These are phyloP conservation scores for Ruditapes philippinarum DNA, from an alignment of 1,140 invertebrate species.

Conservation along the genomic window DNA sequence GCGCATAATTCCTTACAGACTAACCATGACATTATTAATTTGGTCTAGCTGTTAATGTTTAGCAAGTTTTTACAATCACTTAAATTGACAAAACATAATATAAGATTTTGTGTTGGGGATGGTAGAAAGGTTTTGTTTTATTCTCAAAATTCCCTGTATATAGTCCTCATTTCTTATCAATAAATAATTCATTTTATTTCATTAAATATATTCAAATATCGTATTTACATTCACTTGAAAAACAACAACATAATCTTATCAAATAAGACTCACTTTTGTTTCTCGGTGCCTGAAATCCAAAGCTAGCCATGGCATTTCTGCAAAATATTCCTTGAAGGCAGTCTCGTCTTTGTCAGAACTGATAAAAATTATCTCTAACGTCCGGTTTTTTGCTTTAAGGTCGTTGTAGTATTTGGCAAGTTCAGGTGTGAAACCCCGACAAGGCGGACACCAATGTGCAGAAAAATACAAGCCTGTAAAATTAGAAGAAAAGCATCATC, in stretches of 20 bases:
- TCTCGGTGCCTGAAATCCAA: conserved; percentile 89
- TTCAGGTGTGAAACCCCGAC: conserved; percentile 87
- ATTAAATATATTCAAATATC: background rate
- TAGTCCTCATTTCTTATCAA: too few relatives aligned
- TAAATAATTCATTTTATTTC: too few relatives aligned
- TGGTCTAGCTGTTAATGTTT: too few relatives aligned
- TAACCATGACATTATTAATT: too few relatives aligned
- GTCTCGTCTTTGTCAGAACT: conserved; percentile 92
- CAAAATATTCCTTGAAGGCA: conserved; percentile 89
- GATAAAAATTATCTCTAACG: conserved; percentile 93
- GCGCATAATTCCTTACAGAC: too few relatives aligned
- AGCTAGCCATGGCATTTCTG: conserved; percentile 91
- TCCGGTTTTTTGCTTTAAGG: conserved; percentile 89
- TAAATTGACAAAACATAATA: too few relatives aligned
- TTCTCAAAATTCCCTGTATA: too few relatives aligned
- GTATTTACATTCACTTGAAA: too few relatives aligned
- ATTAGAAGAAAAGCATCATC: background rate
- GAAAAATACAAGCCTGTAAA: conserved; percentile 87
- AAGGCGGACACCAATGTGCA: conserved; percentile 89
- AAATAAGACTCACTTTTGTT: conserved; percentile 65
- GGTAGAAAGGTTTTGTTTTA: too few relatives aligned
- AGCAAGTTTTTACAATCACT: too few relatives aligned
- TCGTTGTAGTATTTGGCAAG: conserved; percentile 87
- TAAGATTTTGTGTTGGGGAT: too few relatives aligned
- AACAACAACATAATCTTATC: too few relatives aligned